A percentile compares a stretch with the other conserved stretches of the same genome.
phyloP scores from a whole-genome alignment of 2,797 vertebrate genomes.

The Pangasius sanitwongsei region DNA sequence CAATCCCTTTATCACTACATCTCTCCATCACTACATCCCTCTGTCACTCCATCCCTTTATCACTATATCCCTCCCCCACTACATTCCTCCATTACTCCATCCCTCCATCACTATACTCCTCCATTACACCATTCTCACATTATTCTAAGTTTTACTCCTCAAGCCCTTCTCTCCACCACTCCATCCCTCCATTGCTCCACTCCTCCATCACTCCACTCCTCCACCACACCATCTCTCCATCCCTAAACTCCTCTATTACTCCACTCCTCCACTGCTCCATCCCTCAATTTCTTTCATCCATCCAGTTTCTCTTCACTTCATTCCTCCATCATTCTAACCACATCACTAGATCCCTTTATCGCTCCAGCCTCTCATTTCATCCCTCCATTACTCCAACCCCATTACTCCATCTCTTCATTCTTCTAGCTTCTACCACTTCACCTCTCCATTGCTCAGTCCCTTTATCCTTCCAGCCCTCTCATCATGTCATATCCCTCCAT shows the following conservation, averaged over 20 bases:
- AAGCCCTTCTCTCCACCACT: neutral
- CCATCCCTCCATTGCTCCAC: neutral
- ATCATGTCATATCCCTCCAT: neutral
- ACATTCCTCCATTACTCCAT: neutral
- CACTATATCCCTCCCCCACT: neutral
- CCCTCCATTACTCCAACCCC: neutral
- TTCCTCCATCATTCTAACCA: neutral
- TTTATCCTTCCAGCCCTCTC: neutral
- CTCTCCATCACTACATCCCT: too few relatives aligned
- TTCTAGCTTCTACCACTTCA: neutral
- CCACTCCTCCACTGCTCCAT: neutral
- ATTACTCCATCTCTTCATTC: neutral
- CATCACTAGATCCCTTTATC: neutral
- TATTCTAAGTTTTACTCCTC: neutral
- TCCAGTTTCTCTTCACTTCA: neutral
- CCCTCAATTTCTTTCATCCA: neutral
- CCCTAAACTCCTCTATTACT: neutral
- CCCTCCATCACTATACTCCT: neutral
- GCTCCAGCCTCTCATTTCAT: neutral
- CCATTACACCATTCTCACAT: neutral
- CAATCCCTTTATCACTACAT: too few relatives aligned
- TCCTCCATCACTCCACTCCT: neutral
- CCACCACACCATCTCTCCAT: neutral
- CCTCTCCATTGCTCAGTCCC: neutral
- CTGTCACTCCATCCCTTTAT: too few relatives aligned